Conservation (phyloP, 2,113 vertebrate species). For the Pica pica region DNA sequence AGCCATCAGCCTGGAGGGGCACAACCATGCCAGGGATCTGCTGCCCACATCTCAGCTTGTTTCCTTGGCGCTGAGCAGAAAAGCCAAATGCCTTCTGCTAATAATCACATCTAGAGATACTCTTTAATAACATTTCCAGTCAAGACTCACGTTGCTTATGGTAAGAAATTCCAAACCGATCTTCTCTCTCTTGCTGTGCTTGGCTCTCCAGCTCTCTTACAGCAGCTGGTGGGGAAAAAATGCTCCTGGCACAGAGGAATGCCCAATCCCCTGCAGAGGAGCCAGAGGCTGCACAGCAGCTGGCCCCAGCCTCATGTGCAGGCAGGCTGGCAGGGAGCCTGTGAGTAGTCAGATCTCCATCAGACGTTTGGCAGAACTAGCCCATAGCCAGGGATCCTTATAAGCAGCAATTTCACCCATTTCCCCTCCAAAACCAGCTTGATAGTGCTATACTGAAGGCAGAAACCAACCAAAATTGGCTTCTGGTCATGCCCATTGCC, state of each 20-base stretch:
- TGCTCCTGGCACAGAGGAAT: not conserved
- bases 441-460: not conserved
- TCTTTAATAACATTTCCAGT: not conserved
- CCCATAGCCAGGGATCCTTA: not conserved
- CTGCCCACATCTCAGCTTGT: not conserved
- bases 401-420: not conserved
- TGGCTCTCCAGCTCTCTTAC: not conserved
- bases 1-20: not conserved
- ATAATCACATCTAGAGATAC: not conserved
- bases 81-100: not conserved
- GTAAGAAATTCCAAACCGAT: not conserved
- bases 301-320: fast-evolving
- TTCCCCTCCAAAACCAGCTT: not conserved
- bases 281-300: not conserved
- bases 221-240: fast-evolving
- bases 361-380: not conserved
- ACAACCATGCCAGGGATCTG: fast-evolving
- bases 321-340: not conserved
- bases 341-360: not conserved
- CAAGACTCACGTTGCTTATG: not conserved
- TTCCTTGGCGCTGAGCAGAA: not conserved
- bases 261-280: not conserved
- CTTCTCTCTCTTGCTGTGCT: not conserved
- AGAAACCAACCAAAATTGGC: not conserved
- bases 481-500: not conserved